Evolutionary conservation across 2,797 vertebrate genomes (phyloP).

Genomic region (Sebastes hubbsi): DNA sequence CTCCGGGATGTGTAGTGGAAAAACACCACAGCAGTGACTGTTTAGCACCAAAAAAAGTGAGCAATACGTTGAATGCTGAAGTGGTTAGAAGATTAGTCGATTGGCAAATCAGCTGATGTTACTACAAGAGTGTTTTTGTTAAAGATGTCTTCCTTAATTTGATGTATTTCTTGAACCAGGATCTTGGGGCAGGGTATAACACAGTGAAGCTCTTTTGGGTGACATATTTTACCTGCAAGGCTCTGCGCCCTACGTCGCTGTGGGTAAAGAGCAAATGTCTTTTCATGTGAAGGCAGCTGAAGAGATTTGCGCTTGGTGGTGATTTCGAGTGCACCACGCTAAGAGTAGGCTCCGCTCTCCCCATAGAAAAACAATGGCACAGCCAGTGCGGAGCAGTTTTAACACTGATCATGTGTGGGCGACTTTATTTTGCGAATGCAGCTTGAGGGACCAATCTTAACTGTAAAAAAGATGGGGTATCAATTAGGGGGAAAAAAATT

Average conservation of each 20-base stretch:
- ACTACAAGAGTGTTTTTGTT: background rate
- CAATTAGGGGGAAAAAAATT: background rate
- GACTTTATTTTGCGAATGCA: too few relatives aligned
- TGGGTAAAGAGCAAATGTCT: too few relatives aligned
- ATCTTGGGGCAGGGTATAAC: background rate
- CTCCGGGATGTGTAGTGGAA: background rate
- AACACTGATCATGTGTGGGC: too few relatives aligned
- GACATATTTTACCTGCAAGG: too few relatives aligned
- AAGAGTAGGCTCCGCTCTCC: too few relatives aligned
- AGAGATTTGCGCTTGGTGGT: too few relatives aligned
- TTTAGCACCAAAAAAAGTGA: background rate
- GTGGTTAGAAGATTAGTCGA: background rate
- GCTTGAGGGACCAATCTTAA: background rate
- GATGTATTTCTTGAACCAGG: background rate
- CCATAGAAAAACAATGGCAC: too few relatives aligned
- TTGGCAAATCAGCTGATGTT: background rate
- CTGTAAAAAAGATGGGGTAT: background rate
- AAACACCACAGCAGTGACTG: background rate
- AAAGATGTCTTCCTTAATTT: background rate
- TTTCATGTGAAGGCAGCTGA: too few relatives aligned
- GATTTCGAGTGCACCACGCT: too few relatives aligned
- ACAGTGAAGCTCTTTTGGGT: background rate
- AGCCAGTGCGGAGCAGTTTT: too few relatives aligned
- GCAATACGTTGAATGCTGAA: background rate
- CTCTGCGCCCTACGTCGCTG: too few relatives aligned